These are phyloP conservation scores for Drosophila nikananu DNA, from an alignment of 1,140 invertebrate species.

Conservation along the genomic window DNA sequence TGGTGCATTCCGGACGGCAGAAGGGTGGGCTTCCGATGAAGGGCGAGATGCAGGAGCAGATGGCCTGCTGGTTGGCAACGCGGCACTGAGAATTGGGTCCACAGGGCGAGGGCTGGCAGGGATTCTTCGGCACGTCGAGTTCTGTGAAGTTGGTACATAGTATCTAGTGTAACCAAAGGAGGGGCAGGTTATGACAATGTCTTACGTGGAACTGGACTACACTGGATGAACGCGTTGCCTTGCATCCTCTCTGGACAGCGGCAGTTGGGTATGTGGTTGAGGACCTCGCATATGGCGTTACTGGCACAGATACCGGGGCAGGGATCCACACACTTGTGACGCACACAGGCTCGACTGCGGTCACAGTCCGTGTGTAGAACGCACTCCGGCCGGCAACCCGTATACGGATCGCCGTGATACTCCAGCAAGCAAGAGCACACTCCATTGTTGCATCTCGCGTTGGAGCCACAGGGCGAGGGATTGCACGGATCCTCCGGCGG, in stretches of 20 bases:
- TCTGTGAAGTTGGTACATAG: slow-evolving; percentile 55
- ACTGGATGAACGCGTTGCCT: slow-evolving; percentile 91
- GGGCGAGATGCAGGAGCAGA: slow-evolving; percentile 90
- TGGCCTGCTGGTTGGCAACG: slow-evolving; percentile 87
- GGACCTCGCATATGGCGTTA: slow-evolving; percentile 91
- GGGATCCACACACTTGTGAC: slow-evolving; percentile 91
- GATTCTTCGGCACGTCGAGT: slow-evolving; percentile 85
- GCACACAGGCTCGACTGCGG: slow-evolving; percentile 90
- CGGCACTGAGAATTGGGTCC: slow-evolving; percentile 91
- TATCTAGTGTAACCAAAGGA: slow-evolving; percentile 55
- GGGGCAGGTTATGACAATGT: slow-evolving; percentile 44
- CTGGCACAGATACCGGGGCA: slow-evolving; percentile 91
- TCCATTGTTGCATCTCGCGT: slow-evolving; percentile 69
- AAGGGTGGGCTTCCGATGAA: slow-evolving; percentile 92
- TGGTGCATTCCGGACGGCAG: slow-evolving; percentile 89
- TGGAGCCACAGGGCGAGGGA: slow-evolving; percentile 91
- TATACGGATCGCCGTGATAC: slow-evolving; percentile 89
- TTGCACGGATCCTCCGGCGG: slow-evolving; percentile 88
- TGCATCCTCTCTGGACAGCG: slow-evolving; percentile 89
- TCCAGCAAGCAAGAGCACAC: slow-evolving; percentile 85
- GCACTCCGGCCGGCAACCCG: slow-evolving; percentile 92
- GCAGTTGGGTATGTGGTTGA: slow-evolving; percentile 92
- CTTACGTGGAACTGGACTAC: slow-evolving; percentile 88
- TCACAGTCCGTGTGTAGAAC: slow-evolving; percentile 93
- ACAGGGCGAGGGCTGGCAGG: slow-evolving; percentile 89